These are phyloP conservation scores for Galaxea fascicularis DNA, from an alignment of 92 coral and sea anemone species.

Conservation along the genomic window DNA sequence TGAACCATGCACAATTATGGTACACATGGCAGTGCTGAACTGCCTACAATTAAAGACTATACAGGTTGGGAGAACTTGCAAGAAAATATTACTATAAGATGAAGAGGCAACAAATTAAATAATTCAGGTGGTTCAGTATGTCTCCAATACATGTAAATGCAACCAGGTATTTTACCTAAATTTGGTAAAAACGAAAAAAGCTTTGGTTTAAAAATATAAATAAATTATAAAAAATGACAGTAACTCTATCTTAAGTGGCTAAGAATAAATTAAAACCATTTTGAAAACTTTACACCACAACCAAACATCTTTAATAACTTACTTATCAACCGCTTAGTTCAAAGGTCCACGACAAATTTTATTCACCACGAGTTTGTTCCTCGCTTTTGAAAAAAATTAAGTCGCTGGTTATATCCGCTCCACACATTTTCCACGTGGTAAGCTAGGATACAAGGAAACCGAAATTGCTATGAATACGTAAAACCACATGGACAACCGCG, in stretches of 20 bases:
- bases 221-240: conserved; percentile 19
- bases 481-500: neutral
- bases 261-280: neutral
- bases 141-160: neutral
- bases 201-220: conserved; percentile 7
- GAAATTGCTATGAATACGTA: conserved; percentile 14
- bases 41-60: too few species aligned
- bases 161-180: conserved; percentile 9
- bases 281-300: neutral
- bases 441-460: conserved; percentile 2
- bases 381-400: too few species aligned
- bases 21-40: too few species aligned
- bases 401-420: neutral
- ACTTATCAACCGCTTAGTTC: neutral
- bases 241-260: neutral
- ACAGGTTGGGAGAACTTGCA: too few species aligned
- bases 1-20: too few species aligned
- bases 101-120: neutral
- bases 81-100: too few species aligned
- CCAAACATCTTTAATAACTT: neutral
- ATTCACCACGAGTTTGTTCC: too few species aligned
- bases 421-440: conserved; percentile 3
- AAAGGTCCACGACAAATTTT: neutral
- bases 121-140: neutral
- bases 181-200: neutral